Evolutionary conservation across 2,888 invertebrate species (phyloP), one percentile per base, ranked within the genome.

Genomic region (Drosophila paracracens): DNA sequence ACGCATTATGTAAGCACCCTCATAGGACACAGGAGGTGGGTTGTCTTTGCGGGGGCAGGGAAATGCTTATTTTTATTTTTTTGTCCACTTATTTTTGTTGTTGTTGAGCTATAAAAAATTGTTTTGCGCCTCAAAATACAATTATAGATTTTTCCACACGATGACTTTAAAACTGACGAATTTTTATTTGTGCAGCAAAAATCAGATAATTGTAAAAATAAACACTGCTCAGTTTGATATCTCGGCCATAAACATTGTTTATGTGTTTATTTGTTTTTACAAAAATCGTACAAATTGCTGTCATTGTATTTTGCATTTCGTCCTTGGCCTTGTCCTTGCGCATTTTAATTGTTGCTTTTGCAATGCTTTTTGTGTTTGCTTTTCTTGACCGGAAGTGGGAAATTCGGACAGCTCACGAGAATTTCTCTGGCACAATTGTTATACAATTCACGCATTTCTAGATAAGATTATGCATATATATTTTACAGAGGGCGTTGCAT

Each of bases 131-230:
- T 40, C 33, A 72, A 50, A 51, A 46, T 27, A 61, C 67, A 80
- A 74, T 77, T 81, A 82, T 80, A 78, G 81, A 82, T 83, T 82
- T 83, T 82, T 80, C 81, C 61, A 74, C 43, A 29, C 27, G n/a
- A 4, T 16, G n/a, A 8, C 29, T 29, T 29, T 57, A 29, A 36
- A 54, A 38, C 10, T 36, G 35, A 27, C 35, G 16, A 16, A n/a
- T n/a, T n/a, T 33, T 16, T 51, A 10, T n/a, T 25, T 29, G 31
- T 25, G 8, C 4, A 25, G 29, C 21, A n/a, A 16, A 33, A 8
- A 13, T 11, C 16, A 40, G 16, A 10, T 36, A 33, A 16, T n/a
- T 35, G 16, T 25, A n/a, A 38, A 31, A 48, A n/a, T 29, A 48
- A 16, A n/a, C 21, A 6, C 25, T 46, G 21, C 25, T 25, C 21